Percentiles rank a stretch among this genome's conserved stretches.
Evolutionary conservation across 1,140 invertebrate species (phyloP).

Genomic region (Drosophila ambigua): DNA sequence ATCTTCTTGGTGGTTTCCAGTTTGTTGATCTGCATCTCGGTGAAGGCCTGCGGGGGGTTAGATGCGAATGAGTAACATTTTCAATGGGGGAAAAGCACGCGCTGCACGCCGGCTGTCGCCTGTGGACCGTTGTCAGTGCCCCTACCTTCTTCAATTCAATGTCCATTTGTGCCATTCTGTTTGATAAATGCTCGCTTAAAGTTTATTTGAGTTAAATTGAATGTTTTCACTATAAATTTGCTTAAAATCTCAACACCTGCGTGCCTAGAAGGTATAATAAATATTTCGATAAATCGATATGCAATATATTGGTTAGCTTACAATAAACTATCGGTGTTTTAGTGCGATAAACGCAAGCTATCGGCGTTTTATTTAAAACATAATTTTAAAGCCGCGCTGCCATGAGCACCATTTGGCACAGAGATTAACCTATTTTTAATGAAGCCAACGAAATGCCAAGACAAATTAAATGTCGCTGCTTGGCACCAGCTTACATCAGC

Average conservation of each 20-base stretch:
- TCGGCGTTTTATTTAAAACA: too few relatives aligned
- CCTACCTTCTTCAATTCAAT: constrained; percentile 81
- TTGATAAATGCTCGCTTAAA: constrained; percentile 1
- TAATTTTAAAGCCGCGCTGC: too few relatives aligned
- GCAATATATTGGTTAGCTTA: too few relatives aligned
- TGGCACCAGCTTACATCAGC: neutral
- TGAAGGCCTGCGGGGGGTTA: constrained; percentile 69
- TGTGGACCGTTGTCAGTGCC: neutral
- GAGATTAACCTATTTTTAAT: neutral
- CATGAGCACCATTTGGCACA: neutral
- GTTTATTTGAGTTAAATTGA: neutral
- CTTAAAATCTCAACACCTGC: constrained; percentile 57
- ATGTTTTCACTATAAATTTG: constrained; percentile 33
- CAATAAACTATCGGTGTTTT: too few relatives aligned
- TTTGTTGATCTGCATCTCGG: constrained; percentile 83
- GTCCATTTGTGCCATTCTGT: constrained; percentile 80
- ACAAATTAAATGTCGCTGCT: neutral
- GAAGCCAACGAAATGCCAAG: too few relatives aligned
- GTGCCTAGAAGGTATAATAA: neutral
- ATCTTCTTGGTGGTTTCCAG: constrained; percentile 83
- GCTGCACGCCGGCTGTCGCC: constrained; percentile 16
- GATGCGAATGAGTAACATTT: constrained; percentile 17
- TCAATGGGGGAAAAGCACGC: constrained; percentile 30
- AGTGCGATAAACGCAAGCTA: too few relatives aligned
- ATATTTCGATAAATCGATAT: too few relatives aligned